These are phyloP conservation scores for Brotogeris chrysoptera DNA, from an alignment of 2,797 vertebrate species.

Conservation along the genomic window DNA sequence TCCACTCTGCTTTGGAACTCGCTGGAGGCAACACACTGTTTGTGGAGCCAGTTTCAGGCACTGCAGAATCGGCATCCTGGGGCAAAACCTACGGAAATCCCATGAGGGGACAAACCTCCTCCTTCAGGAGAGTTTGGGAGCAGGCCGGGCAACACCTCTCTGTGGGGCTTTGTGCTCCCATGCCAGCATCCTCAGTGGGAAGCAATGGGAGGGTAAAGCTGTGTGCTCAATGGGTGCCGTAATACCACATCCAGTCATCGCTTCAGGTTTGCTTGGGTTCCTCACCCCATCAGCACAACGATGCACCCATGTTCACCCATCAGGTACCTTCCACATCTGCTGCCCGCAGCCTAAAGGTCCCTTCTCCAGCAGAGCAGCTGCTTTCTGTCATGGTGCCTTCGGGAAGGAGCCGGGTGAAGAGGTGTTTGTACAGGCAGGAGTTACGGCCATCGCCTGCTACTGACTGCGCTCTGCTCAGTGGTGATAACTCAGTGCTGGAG, in stretches of 20 bases:
- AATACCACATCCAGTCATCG: accelerated
- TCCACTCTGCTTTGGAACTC: accelerated
- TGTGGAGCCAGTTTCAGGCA: accelerated
- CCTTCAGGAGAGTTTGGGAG: accelerated
- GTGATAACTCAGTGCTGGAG: background rate
- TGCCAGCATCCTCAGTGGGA: background rate
- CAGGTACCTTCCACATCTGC: accelerated
- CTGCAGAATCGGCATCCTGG: accelerated
- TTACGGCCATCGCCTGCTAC: background rate
- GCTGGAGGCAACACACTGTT: background rate
- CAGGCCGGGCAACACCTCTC: accelerated
- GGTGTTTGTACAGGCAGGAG: background rate
- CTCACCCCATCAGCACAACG: background rate
- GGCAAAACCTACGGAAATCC: background rate
- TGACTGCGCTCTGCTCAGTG: accelerated
- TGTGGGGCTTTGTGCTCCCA: background rate
- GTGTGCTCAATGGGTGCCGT: background rate
- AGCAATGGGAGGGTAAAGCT: background rate
- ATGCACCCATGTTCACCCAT: accelerated
- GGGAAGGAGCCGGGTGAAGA: background rate
- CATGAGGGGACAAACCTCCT: background rate
- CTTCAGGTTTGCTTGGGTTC: background rate
- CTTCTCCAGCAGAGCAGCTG: background rate
- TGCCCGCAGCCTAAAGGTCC: accelerated
- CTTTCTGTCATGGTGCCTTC: accelerated